Evolutionary conservation across 2,797 vertebrate species (phyloP), one percentile per base, ranked within the genome.

Genomic region (Eupleurogrammus muticus): DNA sequence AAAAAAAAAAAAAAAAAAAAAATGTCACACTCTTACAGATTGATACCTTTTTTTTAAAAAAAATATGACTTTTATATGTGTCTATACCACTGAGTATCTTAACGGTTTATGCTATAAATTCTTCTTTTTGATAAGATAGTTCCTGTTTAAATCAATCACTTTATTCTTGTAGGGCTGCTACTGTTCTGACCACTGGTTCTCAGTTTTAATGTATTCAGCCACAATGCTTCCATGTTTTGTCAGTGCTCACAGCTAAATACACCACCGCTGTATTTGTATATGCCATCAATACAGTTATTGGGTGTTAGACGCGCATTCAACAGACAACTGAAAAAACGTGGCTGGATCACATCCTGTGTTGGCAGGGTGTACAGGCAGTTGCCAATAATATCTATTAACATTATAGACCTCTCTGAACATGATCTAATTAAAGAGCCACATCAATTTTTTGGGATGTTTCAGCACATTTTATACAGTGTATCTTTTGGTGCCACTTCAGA

Each of bases 341-440:
- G 8, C 62, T 73, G 53, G 66, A 53, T 72, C 13, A 8, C 55
- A 56, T 38, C 48, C 51, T 69, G 21, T 69, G 17, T 59, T 51
- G 49, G 24, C 49, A 20, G 32, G 58, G 34, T 70, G 34, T 60
- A 3, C 28, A 28, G 28, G 28, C 28, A 16, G 38, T 42, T 5
- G 38, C 36, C 36, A 34, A 28, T 2, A 12, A 5, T 0, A 42
- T 44, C 20, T 46, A 13, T 1, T 0, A 12, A 63, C 20, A 35
- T 55, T 36, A 9, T 44, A 42, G 38, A 8, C 36, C 9, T 36
- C 46, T 66, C 2, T 13, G 34, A 21, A 7, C 40, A 34, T 9
- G 17, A 19, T 35, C 17, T 50, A 10, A 34, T 35, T 9, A 44
- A 51, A 64, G 21, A 53, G 49, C 38, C 19, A 52, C 28, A 12